Evolutionary conservation across 1,140 invertebrate genomes (phyloP), one percentile per base, ranked within the genome.

Genomic region (Palaemon carinicauda): DNA sequence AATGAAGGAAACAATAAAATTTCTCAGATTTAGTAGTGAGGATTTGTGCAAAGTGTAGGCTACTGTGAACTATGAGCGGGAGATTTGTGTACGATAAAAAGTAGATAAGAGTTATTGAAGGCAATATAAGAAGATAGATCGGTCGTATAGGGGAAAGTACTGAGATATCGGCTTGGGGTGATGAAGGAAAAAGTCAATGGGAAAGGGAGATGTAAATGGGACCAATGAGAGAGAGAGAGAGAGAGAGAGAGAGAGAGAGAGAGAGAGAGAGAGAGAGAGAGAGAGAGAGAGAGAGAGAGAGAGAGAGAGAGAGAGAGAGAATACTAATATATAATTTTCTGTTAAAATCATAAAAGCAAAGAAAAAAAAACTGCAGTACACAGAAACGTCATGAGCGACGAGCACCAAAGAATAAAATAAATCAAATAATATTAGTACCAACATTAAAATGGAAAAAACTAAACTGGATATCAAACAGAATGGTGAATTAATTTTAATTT

Each of bases 261-360:
- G 51, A 52, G 77, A 54, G 12, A 53, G 24, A 52, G 19, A 53
- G 12, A 79, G 50, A 53, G 50, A 79, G 9, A 29, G 10, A 79
- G 9, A 79, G 50, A 53, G 50, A 53, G 19, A 79, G 50, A 53
- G 51, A 79, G 77, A 27, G 24, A 79, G 77, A 79, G 77, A 53
- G 51, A 15, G 77, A 79, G 14, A 53, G 77, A 53, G 14, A 5
- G 54, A 14, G 41, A 41, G 12, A 41, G 12, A 41, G 12, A 41
- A 41, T 9, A 7, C 3, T 4, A 4, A 41, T 4, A 41, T 4
- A 41, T 41, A 41, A 41, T n/a, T n/a, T n/a, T n/a, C n/a, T n/a
- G n/a, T n/a, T n/a, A n/a, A n/a, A n/a, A n/a, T n/a, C n/a, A n/a
- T n/a, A n/a, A n/a, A n/a, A n/a, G n/a, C n/a, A n/a, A n/a, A n/a